These are phyloP conservation scores for Acanthurus tractus DNA, from an alignment of 2,797 vertebrate species.

Conservation along the genomic window DNA sequence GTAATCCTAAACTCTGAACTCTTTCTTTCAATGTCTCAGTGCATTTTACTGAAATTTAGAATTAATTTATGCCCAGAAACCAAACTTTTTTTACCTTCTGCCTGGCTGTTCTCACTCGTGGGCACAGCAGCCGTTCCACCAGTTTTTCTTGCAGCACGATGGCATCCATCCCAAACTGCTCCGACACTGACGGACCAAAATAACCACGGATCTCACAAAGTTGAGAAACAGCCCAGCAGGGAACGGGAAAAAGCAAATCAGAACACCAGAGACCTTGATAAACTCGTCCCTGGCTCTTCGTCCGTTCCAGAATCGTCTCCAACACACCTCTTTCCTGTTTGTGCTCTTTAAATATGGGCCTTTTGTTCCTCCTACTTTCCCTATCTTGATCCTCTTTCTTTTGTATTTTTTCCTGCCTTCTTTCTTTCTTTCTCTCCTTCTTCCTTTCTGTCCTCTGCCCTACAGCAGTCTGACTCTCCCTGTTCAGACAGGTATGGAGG, in stretches of 20 bases:
- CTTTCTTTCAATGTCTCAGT: too few species aligned
- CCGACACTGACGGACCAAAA: slow-evolving; percentile 63
- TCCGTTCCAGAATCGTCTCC: slow-evolving; percentile 12
- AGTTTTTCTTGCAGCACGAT: slow-evolving; percentile 96
- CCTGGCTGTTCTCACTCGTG: slow-evolving; percentile 90
- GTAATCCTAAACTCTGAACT: not conserved
- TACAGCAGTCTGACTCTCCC: slow-evolving; percentile 59
- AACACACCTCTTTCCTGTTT: slow-evolving; percentile 49
- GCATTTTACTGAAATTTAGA: not conserved
- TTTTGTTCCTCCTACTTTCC: slow-evolving; percentile 59
- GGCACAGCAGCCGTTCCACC: slow-evolving; percentile 94
- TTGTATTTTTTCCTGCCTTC: slow-evolving; percentile 32
- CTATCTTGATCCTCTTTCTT: slow-evolving; percentile 37
- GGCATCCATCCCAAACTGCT: slow-evolving; percentile 90
- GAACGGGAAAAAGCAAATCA: slow-evolving; percentile 15
- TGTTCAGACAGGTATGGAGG: slow-evolving; percentile 86
- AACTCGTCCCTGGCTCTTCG: slow-evolving; percentile 11
- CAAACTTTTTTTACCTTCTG: slow-evolving; percentile 88
- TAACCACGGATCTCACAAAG: slow-evolving; percentile 62
- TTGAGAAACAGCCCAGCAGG: slow-evolving; percentile 45
- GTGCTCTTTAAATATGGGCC: slow-evolving; percentile 51
- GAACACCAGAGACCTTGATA: slow-evolving; percentile 27
- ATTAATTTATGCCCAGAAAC: not conserved
- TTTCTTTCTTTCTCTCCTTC: slow-evolving; percentile 24
- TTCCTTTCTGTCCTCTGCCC: slow-evolving; percentile 58